These are phyloP conservation scores for Temnothorax longispinosus DNA, from an alignment of 1,140 invertebrate species.

Conservation along the genomic window DNA sequence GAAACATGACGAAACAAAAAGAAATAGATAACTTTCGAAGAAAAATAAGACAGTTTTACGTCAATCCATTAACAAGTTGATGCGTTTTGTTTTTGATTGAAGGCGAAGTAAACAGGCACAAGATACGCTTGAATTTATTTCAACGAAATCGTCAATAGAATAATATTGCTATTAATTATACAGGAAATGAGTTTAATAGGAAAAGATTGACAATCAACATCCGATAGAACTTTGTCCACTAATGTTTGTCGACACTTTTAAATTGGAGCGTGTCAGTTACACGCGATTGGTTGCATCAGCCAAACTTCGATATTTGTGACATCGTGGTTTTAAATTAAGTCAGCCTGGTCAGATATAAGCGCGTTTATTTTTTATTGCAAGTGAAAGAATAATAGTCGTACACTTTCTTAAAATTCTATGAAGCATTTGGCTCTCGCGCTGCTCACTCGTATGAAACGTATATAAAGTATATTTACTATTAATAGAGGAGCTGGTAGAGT, in stretches of 20 bases:
- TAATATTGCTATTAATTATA: not conserved
- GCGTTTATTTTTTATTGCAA: not conserved
- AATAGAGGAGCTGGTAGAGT: not conserved
- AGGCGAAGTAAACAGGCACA: not conserved
- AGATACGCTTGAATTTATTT: not conserved
- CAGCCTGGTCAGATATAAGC: constrained; percentile 16
- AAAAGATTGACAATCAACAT: constrained; percentile 14
- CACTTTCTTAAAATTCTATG: constrained; percentile 1
- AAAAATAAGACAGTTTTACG: not conserved
- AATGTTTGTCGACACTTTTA: not conserved
- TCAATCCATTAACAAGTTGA: not conserved
- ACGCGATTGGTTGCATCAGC: constrained; percentile 39
- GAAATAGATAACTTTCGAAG: not conserved
- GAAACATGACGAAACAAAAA: not conserved
- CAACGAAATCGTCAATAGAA: not conserved
- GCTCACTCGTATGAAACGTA: not conserved
- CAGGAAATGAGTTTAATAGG: not conserved
- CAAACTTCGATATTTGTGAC: constrained; percentile 9
- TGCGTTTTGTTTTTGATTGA: not conserved
- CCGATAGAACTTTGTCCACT: not conserved
- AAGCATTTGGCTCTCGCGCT: not conserved
- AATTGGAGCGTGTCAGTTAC: constrained; percentile 10
- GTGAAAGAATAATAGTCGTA: not conserved
- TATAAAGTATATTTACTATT: constrained; percentile 16
- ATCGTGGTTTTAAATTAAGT: constrained; percentile 1